phyloP scores from a whole-genome alignment of 2,888 invertebrate species.

The Lamproptera curius region DNA sequence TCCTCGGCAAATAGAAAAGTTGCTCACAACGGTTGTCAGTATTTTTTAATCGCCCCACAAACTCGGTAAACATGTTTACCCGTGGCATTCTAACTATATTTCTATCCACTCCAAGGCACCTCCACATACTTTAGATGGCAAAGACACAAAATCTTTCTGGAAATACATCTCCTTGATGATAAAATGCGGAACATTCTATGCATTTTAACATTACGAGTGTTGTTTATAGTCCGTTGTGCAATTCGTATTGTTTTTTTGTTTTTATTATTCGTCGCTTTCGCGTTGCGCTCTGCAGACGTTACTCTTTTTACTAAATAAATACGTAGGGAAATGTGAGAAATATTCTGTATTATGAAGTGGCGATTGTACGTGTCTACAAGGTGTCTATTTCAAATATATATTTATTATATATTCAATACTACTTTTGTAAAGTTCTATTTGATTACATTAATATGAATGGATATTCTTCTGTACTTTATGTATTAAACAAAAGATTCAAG shows the following conservation, averaged over 20 bases:
- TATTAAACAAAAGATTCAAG: no score
- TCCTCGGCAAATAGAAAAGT: neutral
- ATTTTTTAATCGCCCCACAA: constrained; percentile 56
- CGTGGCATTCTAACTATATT: constrained; percentile 58
- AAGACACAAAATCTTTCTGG: constrained; percentile 39
- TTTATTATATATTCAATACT: no score
- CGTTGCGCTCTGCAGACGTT: constrained; percentile 2
- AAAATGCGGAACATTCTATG: constrained; percentile 35
- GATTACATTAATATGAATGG: no score
- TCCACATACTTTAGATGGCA: constrained; percentile 54
- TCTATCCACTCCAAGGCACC: constrained; percentile 64
- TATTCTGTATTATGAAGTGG: no score
- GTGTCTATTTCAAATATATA: no score
- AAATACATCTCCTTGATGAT: constrained; percentile 36
- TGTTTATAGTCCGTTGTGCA: constrained; percentile 31
- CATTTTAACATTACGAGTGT: constrained; percentile 31
- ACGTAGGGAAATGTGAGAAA: neutral
- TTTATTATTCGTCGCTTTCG: constrained; percentile 9
- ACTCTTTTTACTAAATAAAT: constrained; percentile 2
- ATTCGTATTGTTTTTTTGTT: constrained; percentile 14
- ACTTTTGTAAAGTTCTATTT: no score
- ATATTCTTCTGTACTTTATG: no score
- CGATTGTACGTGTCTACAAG: no score
- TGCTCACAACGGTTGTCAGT: constrained; percentile 38
- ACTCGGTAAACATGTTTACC: constrained; percentile 72